phyloP scores from a whole-genome alignment of 2,888 invertebrate genomes.

The Meandrusa payeni region DNA sequence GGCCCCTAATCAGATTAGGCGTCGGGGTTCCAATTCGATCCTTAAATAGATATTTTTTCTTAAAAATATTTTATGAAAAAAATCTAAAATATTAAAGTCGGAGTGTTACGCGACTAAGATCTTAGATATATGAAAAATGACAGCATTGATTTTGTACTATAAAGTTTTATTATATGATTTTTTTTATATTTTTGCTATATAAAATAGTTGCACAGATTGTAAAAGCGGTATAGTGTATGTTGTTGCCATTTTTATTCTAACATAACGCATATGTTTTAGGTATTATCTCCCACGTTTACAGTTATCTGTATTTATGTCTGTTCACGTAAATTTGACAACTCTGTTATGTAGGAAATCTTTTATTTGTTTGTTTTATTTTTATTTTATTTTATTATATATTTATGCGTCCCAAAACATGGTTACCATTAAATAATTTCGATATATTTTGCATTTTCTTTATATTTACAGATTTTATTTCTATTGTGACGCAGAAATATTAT shows the following conservation, averaged over 20 bases:
- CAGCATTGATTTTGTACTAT: no score
- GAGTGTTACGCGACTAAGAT: no score
- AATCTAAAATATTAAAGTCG: no score
- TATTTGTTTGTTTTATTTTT: slow-evolving; percentile 36
- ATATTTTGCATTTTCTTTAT: slow-evolving; percentile 27
- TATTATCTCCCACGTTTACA: slow-evolving; percentile 21
- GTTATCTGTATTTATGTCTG: slow-evolving; percentile 22
- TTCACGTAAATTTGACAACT: slow-evolving; percentile 22
- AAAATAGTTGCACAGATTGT: slow-evolving; percentile 24
- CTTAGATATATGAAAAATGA: no score
- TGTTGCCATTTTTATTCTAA: slow-evolving; percentile 27
- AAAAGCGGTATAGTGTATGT: slow-evolving; percentile 10
- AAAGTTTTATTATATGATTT: no score
- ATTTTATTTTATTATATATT: slow-evolving; percentile 30
- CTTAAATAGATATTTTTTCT: no score
- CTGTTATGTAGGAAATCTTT: slow-evolving; percentile 30
- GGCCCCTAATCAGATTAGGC: no score
- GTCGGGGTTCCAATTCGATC: no score
- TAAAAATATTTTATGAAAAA: no score
- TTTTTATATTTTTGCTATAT: slow-evolving; percentile 8
- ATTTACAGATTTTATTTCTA: slow-evolving; percentile 23
- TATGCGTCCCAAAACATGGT: slow-evolving; percentile 30
- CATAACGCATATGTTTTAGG: slow-evolving; percentile 15
- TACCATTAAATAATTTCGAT: slow-evolving; percentile 38
- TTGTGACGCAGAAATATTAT: slow-evolving; percentile 24